Conservation (phyloP, 1,140 invertebrate genomes). For the Charaxes varanes region DNA sequence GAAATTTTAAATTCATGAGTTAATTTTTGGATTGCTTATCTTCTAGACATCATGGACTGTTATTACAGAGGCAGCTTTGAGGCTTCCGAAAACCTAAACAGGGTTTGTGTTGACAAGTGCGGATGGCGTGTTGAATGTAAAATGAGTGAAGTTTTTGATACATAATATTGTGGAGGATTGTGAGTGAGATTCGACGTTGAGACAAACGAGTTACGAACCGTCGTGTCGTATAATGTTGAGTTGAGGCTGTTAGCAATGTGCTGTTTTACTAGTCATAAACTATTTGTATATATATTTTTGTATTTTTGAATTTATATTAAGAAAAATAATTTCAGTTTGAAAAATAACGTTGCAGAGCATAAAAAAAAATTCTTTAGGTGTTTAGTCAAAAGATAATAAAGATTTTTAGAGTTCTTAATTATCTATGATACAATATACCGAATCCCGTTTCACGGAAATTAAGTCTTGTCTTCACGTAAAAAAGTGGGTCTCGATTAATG, state of each 20-base stretch:
- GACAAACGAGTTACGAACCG: conserved; percentile 38
- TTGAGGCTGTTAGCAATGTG: conserved; percentile 25
- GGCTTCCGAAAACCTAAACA: too few relatives aligned
- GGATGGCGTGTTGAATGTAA: too few relatives aligned
- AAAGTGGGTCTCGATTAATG: too few relatives aligned
- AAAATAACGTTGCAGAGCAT: conserved; percentile 26
- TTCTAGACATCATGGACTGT: too few relatives aligned
- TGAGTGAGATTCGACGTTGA: conserved; percentile 32
- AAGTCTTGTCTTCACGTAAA: too few relatives aligned
- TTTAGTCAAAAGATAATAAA: conserved; percentile 29
- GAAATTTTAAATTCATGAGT: too few relatives aligned
- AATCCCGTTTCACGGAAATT: too few relatives aligned
- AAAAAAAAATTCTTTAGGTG: conserved; percentile 39
- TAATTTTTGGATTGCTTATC: too few relatives aligned
- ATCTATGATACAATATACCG: too few relatives aligned
- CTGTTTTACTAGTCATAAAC: conserved; percentile 65
- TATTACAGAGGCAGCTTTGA: too few relatives aligned
- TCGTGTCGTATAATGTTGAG: conserved; percentile 4
- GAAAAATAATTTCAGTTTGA: conserved; percentile 50
- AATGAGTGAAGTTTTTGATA: conserved; percentile 36
- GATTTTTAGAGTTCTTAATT: conserved; percentile 33
- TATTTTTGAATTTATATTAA: conserved; percentile 57
- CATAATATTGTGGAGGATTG: conserved; percentile 31
- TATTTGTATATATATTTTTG: conserved; percentile 61
- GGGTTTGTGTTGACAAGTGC: too few relatives aligned